Evolutionary conservation across 1,140 invertebrate genomes (phyloP).

Genomic region (Ceratina calcarata): DNA sequence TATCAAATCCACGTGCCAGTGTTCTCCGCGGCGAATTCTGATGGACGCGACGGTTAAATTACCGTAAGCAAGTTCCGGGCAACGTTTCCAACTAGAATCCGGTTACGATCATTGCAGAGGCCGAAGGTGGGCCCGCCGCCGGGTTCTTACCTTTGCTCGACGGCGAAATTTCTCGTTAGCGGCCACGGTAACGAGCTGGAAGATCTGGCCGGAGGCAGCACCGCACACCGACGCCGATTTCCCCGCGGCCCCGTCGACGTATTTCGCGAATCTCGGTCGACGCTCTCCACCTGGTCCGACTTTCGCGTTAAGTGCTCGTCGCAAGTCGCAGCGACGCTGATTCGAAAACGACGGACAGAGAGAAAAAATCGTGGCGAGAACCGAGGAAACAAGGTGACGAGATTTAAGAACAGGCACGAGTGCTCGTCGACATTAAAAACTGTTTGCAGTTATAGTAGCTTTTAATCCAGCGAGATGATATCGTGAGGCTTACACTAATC

Average conservation of each 20-base stretch:
- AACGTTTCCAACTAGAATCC: constrained; percentile 21
- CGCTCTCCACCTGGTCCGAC: constrained; percentile 25
- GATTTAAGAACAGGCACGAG: too few species aligned
- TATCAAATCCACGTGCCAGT: neutral
- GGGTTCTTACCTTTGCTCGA: constrained; percentile 38
- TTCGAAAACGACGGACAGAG: neutral
- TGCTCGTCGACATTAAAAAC: too few species aligned
- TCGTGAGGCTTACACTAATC: too few species aligned
- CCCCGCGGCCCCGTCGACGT: neutral
- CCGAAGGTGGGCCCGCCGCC: too few species aligned
- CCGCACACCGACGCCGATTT: too few species aligned
- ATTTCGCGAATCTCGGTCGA: constrained; percentile 30
- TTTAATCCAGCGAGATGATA: too few species aligned
- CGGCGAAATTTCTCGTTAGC: constrained; percentile 50
- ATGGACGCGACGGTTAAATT: constrained; percentile 3
- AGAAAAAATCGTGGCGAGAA: neutral
- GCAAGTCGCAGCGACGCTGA: neutral
- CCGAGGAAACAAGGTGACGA: too few species aligned
- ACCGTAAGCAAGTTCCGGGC: neutral
- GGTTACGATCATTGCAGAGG: constrained; percentile 29
- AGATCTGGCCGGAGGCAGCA: constrained; percentile 19
- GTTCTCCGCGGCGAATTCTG: neutral
- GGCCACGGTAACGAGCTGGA: constrained; percentile 37
- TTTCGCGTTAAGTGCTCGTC: constrained; percentile 29
- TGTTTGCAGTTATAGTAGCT: too few species aligned